Base-by-base conservation (phyloP, 2,113 vertebrate species). In the Callionymus lyra region DNA sequence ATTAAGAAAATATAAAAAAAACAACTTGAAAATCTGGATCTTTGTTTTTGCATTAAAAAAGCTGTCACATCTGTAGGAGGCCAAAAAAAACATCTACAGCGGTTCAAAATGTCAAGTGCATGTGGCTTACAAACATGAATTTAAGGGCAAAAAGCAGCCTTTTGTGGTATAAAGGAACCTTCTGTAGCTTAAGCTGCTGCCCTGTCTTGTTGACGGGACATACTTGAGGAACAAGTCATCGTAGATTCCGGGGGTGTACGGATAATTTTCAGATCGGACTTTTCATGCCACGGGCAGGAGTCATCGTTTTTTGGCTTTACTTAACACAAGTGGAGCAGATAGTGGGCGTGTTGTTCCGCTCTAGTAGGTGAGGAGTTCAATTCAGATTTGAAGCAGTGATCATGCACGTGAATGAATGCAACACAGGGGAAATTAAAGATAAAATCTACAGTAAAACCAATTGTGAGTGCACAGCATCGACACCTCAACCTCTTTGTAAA, bases 171-270 rank as follows among this genome's bases (percentile, higher is more conserved):
- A 72, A 72, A 77, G 78, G 80, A 57, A 60, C 44, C 37, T 44
- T 54, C 77, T 77, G 76, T 32, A 74, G 54, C 63, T 47, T 44
- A 31, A 38, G 39, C 56, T 70, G 63, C 63, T 76, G 70, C 68
- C 70, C 59, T 59, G 69, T 62, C 60, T 61, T 40, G 16, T n/a
- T 61, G 53, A 70, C 65, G 56, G 75, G 71, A 71, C 76, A 73
- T 82, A 52, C 71, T 80, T 76, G 33, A 53, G 57, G 63, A 40
- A 53, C 59, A 44, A 83, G 77, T 83, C 81, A 84, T 59, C 2
- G 11, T 56, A 60, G 56, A 54, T 65, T 56, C 27, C 38, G 27
- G 17, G 39, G 63, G 45, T 47, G 49, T 46, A 52, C 21, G 21
- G 53, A 67, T 68, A 47, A 61, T 43, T 51, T 55, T 46, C 57